phyloP scores from a whole-genome alignment of 2,113 vertebrate species.

The Procavia capensis region DNA sequence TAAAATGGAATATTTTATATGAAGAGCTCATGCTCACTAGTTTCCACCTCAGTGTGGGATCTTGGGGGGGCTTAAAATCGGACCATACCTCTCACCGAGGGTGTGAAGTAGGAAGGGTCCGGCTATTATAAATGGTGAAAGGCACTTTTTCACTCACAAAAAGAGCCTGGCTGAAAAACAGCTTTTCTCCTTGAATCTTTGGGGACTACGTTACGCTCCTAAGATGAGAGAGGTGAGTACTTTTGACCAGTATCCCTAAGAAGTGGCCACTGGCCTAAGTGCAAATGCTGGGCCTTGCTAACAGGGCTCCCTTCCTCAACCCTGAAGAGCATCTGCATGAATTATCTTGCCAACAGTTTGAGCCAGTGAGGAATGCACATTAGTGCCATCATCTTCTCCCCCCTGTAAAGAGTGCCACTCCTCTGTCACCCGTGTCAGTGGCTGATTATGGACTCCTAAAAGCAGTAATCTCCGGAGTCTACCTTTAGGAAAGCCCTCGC shows the following conservation, averaged over 20 bases:
- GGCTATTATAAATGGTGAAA: constrained; percentile 54
- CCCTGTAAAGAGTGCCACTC: neutral
- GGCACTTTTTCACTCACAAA: constrained; percentile 69
- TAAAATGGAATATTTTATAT: neutral
- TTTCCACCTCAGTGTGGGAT: neutral
- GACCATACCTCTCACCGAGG: constrained; percentile 50
- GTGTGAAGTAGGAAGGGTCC: constrained; percentile 64
- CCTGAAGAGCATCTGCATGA: neutral
- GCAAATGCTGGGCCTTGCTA: neutral
- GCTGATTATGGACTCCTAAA: neutral
- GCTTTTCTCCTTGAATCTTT: constrained; percentile 51
- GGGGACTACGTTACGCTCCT: constrained; percentile 42
- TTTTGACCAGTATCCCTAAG: constrained; percentile 60
- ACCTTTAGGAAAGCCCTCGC: neutral
- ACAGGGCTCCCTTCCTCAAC: neutral
- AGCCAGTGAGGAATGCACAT: neutral
- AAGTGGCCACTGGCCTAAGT: constrained; percentile 46
- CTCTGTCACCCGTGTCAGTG: neutral
- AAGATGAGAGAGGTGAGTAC: constrained; percentile 39
- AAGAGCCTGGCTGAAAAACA: constrained; percentile 28
- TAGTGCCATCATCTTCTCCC: neutral
- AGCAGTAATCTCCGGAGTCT: neutral
- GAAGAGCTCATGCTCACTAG: constrained; percentile 1
- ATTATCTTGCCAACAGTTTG: neutral
- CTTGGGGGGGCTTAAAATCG: constrained; percentile 46